phyloP scores from a whole-genome alignment of 2,113 vertebrate species.

The Natator depressus region DNA sequence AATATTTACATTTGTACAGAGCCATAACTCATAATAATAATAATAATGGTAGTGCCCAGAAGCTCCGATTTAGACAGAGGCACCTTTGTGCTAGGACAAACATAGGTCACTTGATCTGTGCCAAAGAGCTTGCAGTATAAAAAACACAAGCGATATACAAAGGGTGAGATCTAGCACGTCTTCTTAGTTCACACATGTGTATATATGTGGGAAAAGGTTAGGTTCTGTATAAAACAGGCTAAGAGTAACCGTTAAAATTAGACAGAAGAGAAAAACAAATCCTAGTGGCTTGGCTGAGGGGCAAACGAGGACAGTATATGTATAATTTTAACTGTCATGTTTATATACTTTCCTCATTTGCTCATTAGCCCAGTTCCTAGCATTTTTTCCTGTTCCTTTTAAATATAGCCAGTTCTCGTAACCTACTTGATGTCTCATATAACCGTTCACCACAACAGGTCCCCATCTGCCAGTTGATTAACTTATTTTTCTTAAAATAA shows the following conservation, averaged over 20 bases:
- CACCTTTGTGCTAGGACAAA: background rate
- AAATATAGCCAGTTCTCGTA: conserved; percentile 57
- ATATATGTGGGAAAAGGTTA: background rate
- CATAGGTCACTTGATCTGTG: background rate
- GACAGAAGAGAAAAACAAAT: background rate
- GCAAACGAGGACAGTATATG: conserved; percentile 51
- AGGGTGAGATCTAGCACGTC: background rate
- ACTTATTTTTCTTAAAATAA: conserved; percentile 14
- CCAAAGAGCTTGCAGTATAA: background rate
- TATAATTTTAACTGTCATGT: conserved; percentile 39
- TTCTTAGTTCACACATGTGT: background rate
- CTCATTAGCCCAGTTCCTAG: conserved; percentile 44
- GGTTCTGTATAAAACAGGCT: conserved; percentile 9
- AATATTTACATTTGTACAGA: background rate
- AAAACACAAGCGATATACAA: background rate
- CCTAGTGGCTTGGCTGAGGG: conserved; percentile 19
- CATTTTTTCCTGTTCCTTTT: conserved; percentile 36
- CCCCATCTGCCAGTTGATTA: conserved; percentile 38
- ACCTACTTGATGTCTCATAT: conserved; percentile 47
- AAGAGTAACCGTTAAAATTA: conserved; percentile 7
- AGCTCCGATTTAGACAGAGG: background rate
- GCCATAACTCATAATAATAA: background rate
- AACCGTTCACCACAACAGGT: conserved; percentile 45
- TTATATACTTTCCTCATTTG: conserved; percentile 58
- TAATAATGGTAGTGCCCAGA: background rate